These are phyloP conservation scores for Lapara coniferarum DNA, from an alignment of 2,888 invertebrate genomes.

Conservation along the genomic window DNA sequence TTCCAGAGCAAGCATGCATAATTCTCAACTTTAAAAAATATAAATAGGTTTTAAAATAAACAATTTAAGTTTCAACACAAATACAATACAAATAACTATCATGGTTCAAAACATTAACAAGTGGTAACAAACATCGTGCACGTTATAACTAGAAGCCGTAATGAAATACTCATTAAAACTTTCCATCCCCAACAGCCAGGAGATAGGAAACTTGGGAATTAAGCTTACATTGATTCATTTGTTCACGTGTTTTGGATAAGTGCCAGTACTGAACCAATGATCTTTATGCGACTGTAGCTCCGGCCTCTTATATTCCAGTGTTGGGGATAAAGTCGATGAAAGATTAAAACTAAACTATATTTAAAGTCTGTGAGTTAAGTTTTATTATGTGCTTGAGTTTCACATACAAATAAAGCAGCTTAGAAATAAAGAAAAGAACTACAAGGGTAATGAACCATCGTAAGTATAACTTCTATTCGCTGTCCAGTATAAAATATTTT, in stretches of 20 bases:
- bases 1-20: too few species aligned
- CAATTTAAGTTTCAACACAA: too few species aligned
- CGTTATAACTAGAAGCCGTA: conserved; percentile 6
- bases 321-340: neutral
- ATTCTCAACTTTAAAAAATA: too few species aligned
- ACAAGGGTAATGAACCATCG: too few species aligned
- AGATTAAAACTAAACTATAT: neutral
- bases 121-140: neutral
- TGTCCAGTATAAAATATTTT: too few species aligned
- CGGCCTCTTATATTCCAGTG: conserved; percentile 3
- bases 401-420: too few species aligned
- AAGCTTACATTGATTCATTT: conserved; percentile 28
- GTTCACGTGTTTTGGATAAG: conserved; percentile 27
- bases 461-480: too few species aligned
- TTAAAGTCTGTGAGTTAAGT: too few species aligned
- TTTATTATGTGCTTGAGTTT: too few species aligned
- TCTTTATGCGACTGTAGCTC: conserved; percentile 24
- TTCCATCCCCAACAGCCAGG: conserved; percentile 18
- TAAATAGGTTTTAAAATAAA: too few species aligned
- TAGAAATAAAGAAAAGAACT: too few species aligned
- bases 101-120: neutral
- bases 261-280: conserved; percentile 26
- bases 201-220: conserved; percentile 27
- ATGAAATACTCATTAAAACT: conserved; percentile 27
- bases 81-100: too few species aligned